A percentile compares a stretch with the other conserved stretches of the same genome.
phyloP scores from a whole-genome alignment of 2,888 invertebrate genomes.

The Iphiclides podalirius region DNA sequence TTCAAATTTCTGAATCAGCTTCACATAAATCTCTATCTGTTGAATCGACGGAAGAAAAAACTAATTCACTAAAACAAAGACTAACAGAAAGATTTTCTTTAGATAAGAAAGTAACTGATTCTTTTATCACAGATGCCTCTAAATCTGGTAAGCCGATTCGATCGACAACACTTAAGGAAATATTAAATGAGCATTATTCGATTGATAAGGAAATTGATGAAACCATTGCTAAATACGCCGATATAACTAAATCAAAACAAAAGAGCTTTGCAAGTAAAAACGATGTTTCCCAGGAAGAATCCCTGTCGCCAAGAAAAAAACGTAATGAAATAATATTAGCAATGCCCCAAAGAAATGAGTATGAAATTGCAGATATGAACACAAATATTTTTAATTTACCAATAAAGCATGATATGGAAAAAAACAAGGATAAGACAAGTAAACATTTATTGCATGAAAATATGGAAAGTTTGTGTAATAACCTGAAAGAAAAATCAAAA shows the following conservation, averaged over 20 bases:
- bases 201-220: slow-evolving; percentile 23
- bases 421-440: not conserved
- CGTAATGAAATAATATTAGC: not conserved
- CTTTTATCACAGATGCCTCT: not conserved
- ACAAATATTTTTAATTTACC: not conserved
- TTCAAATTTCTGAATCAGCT: not conserved
- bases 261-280: not conserved
- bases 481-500: slow-evolving; percentile 5
- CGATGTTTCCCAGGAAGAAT: not conserved
- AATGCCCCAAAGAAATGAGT: not conserved
- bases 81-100: slow-evolving; percentile 12
- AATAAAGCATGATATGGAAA: not conserved
- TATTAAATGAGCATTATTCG: slow-evolving; percentile 16
- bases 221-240: slow-evolving; percentile 16
- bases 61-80: slow-evolving; percentile 12
- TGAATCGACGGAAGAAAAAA: slow-evolving; percentile 4
- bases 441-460: slow-evolving; percentile 8
- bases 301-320: not conserved
- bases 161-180: slow-evolving; percentile 10
- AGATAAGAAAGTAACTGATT: no score
- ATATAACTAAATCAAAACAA: slow-evolving; percentile 15
- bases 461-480: slow-evolving; percentile 11
- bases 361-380: not conserved
- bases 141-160: not conserved
- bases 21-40: slow-evolving; percentile 1